Conservation (phyloP, 2,888 invertebrate species). For the Glaucopsyche alexis region DNA sequence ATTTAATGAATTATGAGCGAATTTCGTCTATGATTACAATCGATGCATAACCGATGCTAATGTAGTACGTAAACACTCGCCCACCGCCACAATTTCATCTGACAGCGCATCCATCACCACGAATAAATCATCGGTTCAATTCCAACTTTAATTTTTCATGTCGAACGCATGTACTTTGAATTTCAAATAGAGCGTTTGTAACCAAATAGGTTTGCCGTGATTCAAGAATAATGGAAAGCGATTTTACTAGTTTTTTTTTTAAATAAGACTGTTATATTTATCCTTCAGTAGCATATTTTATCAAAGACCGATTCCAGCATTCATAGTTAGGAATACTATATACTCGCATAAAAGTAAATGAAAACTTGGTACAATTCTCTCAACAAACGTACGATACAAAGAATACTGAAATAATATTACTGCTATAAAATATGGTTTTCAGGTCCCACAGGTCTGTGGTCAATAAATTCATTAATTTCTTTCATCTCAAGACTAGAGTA, state of each 20-base stretch:
- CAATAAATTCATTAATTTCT: background rate
- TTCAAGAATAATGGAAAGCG: background rate
- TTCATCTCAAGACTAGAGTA: background rate
- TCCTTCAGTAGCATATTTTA: too few relatives aligned
- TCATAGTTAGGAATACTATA: too few relatives aligned
- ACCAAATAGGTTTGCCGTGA: background rate
- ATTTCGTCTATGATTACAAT: too few relatives aligned
- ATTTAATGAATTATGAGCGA: too few relatives aligned
- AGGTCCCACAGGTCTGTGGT: background rate
- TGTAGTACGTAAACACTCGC: background rate
- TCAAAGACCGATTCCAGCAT: too few relatives aligned
- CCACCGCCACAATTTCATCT: background rate
- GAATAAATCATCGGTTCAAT: constrained; percentile 6
- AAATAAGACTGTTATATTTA: too few relatives aligned
- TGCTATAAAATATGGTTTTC: background rate
- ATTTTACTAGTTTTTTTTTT: background rate
- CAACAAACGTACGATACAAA: background rate
- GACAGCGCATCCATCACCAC: constrained; percentile 17
- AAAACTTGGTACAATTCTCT: background rate
- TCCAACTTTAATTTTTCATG: constrained; percentile 23
- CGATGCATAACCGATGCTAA: background rate
- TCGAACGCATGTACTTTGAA: constrained; percentile 11
- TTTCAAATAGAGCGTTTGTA: background rate
- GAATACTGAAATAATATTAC: background rate
- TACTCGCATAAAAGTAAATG: too few relatives aligned